phyloP scores from a whole-genome alignment of 1,140 invertebrate genomes.

The Solen grandis region DNA sequence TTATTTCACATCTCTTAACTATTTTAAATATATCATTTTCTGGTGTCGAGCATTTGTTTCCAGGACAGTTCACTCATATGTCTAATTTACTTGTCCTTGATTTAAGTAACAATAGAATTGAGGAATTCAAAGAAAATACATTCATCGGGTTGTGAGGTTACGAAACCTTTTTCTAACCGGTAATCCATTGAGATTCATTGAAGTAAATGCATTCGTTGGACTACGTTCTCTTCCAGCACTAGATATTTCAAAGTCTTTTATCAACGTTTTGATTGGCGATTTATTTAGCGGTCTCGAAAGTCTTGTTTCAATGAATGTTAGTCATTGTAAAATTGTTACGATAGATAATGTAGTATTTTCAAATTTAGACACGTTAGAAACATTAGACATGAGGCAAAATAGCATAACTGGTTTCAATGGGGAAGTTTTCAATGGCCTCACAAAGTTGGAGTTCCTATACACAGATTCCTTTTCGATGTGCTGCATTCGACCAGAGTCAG shows the following conservation, averaged over 20 bases:
- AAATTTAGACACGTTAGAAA: slow-evolving; percentile 13
- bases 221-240: slow-evolving; percentile 11
- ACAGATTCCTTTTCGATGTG: slow-evolving; percentile 64
- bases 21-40: not conserved
- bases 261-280: slow-evolving; percentile 6
- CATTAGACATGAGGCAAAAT: slow-evolving; percentile 53
- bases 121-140: not conserved
- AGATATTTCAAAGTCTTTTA: not conserved
- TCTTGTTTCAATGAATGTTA: slow-evolving; percentile 46
- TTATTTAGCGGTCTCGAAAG: slow-evolving; percentile 34
- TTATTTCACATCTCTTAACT: not conserved
- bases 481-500: slow-evolving; percentile 53
- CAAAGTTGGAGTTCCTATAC: slow-evolving; percentile 28
- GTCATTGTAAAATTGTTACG: slow-evolving; percentile 24
- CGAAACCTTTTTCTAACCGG: slow-evolving; percentile 27
- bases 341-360: slow-evolving; percentile 45
- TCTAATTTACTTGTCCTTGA: slow-evolving; percentile 27
- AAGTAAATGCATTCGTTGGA: slow-evolving; percentile 40
- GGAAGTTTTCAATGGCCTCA: slow-evolving; percentile 54
- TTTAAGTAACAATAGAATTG: slow-evolving; percentile 45
- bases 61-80: not conserved
- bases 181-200: slow-evolving; percentile 23
- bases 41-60: not conserved
- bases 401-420: slow-evolving; percentile 45
- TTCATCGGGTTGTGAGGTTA: slow-evolving; percentile 40